phyloP scores from a whole-genome alignment of 2,113 vertebrate species.

The Phrynocephalus versicolor region DNA sequence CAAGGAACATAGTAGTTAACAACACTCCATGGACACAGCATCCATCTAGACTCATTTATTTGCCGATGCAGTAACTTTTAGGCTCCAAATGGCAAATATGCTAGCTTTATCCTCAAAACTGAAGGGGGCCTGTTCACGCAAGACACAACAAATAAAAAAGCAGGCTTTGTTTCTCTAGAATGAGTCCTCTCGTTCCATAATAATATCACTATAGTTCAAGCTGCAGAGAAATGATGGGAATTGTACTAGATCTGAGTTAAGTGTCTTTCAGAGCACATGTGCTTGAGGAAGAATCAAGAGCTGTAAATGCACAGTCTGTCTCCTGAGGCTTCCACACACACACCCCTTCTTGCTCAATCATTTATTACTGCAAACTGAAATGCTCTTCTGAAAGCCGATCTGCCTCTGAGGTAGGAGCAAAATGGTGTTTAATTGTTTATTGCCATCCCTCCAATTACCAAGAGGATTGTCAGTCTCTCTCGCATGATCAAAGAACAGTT shows the following conservation, averaged over 20 bases:
- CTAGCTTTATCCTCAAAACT: background rate
- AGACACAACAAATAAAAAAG: slow-evolving; percentile 15
- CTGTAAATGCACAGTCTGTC: slow-evolving; percentile 57
- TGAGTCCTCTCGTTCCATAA: background rate
- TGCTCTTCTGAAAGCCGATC: slow-evolving; percentile 62
- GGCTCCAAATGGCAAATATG: background rate
- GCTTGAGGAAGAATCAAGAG: slow-evolving; percentile 6
- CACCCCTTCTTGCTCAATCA: slow-evolving; percentile 53
- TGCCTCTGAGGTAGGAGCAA: slow-evolving; percentile 57
- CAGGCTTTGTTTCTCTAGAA: slow-evolving; percentile 1
- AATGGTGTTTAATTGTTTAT: background rate
- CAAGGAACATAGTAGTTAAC: background rate
- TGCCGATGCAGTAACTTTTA: background rate
- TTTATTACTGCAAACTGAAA: slow-evolving; percentile 46
- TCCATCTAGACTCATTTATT: slow-evolving; percentile 1
- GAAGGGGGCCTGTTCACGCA: background rate
- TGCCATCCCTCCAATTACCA: background rate
- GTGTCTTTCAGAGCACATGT: slow-evolving; percentile 17
- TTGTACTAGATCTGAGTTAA: background rate
- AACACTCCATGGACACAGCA: background rate
- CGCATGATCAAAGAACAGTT: background rate
- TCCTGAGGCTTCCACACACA: slow-evolving; percentile 46
- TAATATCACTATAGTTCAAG: background rate
- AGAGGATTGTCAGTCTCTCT: background rate
- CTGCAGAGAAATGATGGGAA: background rate